Evolutionary conservation across 2,888 invertebrate species (phyloP).

Genomic region (Lamproptera curius): DNA sequence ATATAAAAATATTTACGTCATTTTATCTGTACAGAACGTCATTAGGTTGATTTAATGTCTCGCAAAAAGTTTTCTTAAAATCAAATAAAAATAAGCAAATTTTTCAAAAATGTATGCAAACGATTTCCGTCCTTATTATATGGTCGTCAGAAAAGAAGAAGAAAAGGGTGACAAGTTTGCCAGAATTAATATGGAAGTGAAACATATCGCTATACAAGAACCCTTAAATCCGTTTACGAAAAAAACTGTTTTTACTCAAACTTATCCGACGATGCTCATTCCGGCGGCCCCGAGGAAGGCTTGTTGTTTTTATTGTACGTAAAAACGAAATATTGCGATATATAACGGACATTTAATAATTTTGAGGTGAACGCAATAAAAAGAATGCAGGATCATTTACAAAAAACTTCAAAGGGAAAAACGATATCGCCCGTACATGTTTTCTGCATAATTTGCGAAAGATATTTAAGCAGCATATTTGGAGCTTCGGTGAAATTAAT

Average conservation of each 20-base stretch:
- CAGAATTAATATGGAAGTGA: constrained; percentile 63
- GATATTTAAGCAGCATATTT: constrained; percentile 41
- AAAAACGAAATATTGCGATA: constrained; percentile 17
- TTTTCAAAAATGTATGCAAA: constrained; percentile 50
- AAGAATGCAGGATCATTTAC: constrained; percentile 33
- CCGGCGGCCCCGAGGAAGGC: constrained; percentile 59
- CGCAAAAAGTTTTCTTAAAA: constrained; percentile 23
- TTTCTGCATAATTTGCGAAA: constrained; percentile 44
- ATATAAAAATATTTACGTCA: no score
- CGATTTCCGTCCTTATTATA: constrained; percentile 60
- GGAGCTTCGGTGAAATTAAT: constrained; percentile 43
- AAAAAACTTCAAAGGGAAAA: constrained; percentile 27
- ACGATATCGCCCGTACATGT: constrained; percentile 39
- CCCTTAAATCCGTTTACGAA: constrained; percentile 55
- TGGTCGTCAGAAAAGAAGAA: constrained; percentile 60
- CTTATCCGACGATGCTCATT: constrained; percentile 55
- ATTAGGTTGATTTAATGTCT: constrained; percentile 2
- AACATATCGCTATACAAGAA: constrained; percentile 41
- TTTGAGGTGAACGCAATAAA: neutral
- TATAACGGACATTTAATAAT: neutral
- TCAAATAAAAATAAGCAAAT: constrained; percentile 24
- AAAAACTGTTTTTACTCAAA: constrained; percentile 55
- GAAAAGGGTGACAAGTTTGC: constrained; percentile 66
- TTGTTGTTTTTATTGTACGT: constrained; percentile 58
- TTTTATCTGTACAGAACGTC: constrained; percentile 12